These are phyloP conservation scores for Ammodytes marinus DNA, from an alignment of 2,113 vertebrate genomes.

Conservation along the genomic window DNA sequence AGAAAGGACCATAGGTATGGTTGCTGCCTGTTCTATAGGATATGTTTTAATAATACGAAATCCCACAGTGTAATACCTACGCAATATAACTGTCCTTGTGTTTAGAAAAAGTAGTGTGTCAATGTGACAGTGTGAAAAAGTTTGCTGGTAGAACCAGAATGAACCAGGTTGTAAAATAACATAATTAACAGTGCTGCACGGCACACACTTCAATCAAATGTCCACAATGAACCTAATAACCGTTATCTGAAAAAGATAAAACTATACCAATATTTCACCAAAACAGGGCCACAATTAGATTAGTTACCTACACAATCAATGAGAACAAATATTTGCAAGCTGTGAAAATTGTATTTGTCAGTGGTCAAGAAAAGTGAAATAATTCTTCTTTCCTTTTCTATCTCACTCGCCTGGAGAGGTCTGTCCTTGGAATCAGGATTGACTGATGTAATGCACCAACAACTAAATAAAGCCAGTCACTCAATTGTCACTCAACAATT, in stretches of 20 bases:
- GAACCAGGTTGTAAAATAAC: neutral
- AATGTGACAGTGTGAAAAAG: too few relatives aligned
- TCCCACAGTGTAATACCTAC: neutral
- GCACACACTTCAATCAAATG: neutral
- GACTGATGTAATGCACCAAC: neutral
- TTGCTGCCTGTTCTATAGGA: slow-evolving; percentile 25
- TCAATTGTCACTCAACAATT: too few relatives aligned
- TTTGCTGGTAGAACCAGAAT: too few relatives aligned
- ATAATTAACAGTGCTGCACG: neutral
- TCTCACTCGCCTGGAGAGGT: neutral
- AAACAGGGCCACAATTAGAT: neutral
- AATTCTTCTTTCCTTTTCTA: too few relatives aligned
- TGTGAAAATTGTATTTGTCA: too few relatives aligned
- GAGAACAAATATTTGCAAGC: neutral
- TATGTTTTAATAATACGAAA: neutral
- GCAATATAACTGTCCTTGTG: neutral
- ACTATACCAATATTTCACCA: neutral
- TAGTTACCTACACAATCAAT: too few relatives aligned
- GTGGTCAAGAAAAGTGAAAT: too few relatives aligned
- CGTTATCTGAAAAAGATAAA: neutral
- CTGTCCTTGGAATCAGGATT: neutral
- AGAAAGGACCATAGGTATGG: slow-evolving; percentile 16
- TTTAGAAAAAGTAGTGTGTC: neutral
- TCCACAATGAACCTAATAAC: neutral
- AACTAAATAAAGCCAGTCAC: neutral